These are phyloP conservation scores for Heliconius eleuchia DNA, from an alignment of 1,140 invertebrate species.

Conservation along the genomic window DNA sequence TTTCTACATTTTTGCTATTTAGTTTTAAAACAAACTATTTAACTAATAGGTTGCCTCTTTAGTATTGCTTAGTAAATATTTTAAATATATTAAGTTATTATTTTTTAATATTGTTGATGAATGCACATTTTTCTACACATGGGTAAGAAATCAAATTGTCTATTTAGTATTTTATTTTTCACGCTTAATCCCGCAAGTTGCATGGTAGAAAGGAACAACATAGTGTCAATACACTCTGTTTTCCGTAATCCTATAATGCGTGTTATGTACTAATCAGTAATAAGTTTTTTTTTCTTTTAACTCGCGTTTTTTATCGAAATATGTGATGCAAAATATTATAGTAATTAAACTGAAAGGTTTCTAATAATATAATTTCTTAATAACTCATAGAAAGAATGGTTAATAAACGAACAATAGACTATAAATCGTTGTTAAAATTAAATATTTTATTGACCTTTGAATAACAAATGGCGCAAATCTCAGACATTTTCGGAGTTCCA, in stretches of 20 bases:
- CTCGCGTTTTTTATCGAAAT: no score
- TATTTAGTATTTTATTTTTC: not conserved
- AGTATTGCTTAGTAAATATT: not conserved
- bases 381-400: not conserved
- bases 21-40: not conserved
- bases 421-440: not conserved
- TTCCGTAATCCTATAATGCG: no score
- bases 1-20: not conserved
- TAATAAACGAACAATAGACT: constrained; percentile 2
- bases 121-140: not conserved
- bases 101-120: not conserved
- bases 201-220: no score
- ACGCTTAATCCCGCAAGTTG: no score
- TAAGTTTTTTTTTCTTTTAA: no score
- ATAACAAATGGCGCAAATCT: constrained; percentile 23
- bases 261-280: no score
- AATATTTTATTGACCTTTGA: constrained; percentile 18
- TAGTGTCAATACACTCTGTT: no score
- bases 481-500: constrained; percentile 30
- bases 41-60: not conserved
- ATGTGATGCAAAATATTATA: no score
- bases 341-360: not conserved
- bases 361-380: not conserved
- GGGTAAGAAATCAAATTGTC: not conserved
- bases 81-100: not conserved